Base-by-base conservation (phyloP, 2,113 vertebrate genomes). In the Brachyhypopomus gauderio region DNA sequence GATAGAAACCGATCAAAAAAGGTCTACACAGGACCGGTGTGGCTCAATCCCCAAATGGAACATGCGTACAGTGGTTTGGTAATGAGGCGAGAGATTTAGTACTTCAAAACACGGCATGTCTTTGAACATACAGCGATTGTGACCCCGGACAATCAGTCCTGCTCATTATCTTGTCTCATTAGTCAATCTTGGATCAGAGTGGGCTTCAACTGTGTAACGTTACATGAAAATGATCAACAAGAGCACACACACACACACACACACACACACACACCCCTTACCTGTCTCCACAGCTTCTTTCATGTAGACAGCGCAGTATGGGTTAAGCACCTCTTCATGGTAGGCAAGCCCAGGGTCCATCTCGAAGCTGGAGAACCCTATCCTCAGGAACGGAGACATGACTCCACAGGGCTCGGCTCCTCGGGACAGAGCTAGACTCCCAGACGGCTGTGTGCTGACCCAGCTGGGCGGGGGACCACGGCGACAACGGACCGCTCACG, bases 331-430 rank as follows among this genome's bases (percentile, higher is more conserved):
- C 86, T 99, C 96, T 0, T 96, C 94, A 16, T 96, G 94, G 66
- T 96, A 96, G 0, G 95, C 93, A 88, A 96, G 92, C 81, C 95
- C 94, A 0, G 97, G 93, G 67, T 97, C 98, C 19, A 95, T 94
- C 92, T 99, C 96, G 5, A 98, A 98, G 88, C 93, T 95, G 85
- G 95, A 97, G 89, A 99, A 94, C 1, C 97, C 96, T 52, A 99
- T 99, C 6, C 98, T 90, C 66, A 99, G 93, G 87, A 98, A 99
- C 0, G 97, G 97, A 64, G 97, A 96, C 98, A 99, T 99, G 82
- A 72, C 73, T 83, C 66, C 34, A 14, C 38, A 3, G 9, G 45
- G 45, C 12, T 66, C 27, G 22, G 45, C 34, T 56, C 20, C 71
- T 79, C n/a, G 48, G 11, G 4, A 74, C 14, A 55, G 48, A 5